Conservation (phyloP, 1,140 invertebrate genomes). For the Zaprionus lachaisei region DNA sequence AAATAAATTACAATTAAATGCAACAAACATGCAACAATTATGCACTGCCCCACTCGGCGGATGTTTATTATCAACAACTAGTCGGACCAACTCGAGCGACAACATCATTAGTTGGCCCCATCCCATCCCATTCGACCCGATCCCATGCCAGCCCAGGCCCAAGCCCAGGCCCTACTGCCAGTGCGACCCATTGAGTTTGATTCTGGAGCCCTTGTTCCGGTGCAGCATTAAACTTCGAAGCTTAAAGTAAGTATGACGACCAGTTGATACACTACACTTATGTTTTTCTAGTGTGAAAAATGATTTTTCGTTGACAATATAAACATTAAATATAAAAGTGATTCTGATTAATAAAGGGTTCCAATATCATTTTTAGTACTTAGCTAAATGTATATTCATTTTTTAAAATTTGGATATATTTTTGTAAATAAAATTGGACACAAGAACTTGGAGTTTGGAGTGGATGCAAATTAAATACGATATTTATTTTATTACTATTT, state of each 20-base stretch:
- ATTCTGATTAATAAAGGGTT: no score
- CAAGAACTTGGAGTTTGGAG: no score
- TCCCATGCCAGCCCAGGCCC: neutral
- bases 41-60: constrained; percentile 52
- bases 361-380: no score
- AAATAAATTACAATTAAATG: constrained; percentile 81
- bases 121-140: neutral
- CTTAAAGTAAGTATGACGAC: neutral
- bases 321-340: no score
- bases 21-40: constrained; percentile 70
- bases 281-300: no score
- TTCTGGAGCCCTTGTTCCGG: constrained; percentile 36
- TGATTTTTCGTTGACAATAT: neutral
- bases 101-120: constrained; percentile 63
- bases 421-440: no score
- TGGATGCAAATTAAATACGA: no score
- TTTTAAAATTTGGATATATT: no score
- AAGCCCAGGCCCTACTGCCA: constrained; percentile 8
- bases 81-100: constrained; percentile 42
- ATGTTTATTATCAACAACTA: constrained; percentile 65
- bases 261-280: constrained; percentile 3
- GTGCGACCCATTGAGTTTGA: constrained; percentile 26
- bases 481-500: no score
- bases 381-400: no score
- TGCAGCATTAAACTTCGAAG: neutral